Evolutionary conservation across 1,140 invertebrate species (phyloP).

Genomic region (Drosophila asahinai): DNA sequence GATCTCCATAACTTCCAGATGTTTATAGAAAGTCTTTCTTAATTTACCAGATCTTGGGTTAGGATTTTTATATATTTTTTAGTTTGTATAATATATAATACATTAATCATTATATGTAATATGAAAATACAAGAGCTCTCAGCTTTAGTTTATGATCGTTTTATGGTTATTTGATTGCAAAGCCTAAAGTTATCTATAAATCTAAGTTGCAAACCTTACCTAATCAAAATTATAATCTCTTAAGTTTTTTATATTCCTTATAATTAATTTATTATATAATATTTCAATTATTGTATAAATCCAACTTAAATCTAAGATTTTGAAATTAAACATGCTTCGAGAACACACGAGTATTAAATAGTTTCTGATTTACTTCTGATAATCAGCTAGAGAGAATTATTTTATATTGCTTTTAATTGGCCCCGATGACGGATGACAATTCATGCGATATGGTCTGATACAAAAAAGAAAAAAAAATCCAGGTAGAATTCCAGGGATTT

Average conservation of each 20-base stretch:
- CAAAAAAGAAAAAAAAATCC: constrained; percentile 7
- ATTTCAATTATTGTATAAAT: neutral
- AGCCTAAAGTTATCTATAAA: neutral
- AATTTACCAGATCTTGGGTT: too few relatives aligned
- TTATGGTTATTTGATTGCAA: neutral
- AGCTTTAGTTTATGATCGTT: neutral
- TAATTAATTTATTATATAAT: neutral
- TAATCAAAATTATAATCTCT: neutral
- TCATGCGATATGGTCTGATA: constrained; percentile 20
- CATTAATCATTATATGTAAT: too few relatives aligned
- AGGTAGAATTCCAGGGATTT: constrained; percentile 29
- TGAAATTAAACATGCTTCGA: neutral
- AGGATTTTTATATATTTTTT: too few relatives aligned
- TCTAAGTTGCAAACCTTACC: neutral
- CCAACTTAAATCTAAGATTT: too few relatives aligned
- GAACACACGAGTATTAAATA: constrained; percentile 5
- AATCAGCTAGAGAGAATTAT: constrained; percentile 1
- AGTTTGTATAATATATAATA: too few relatives aligned
- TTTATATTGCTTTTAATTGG: constrained; percentile 47
- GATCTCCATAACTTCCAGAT: too few relatives aligned
- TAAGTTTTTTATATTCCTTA: neutral
- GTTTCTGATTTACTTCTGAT: constrained; percentile 5
- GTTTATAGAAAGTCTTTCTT: too few relatives aligned
- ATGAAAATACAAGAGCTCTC: too few relatives aligned
- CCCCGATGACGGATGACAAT: constrained; percentile 20